These are phyloP conservation scores for Morpho helenor DNA, from an alignment of 2,888 invertebrate genomes.

Conservation along the genomic window DNA sequence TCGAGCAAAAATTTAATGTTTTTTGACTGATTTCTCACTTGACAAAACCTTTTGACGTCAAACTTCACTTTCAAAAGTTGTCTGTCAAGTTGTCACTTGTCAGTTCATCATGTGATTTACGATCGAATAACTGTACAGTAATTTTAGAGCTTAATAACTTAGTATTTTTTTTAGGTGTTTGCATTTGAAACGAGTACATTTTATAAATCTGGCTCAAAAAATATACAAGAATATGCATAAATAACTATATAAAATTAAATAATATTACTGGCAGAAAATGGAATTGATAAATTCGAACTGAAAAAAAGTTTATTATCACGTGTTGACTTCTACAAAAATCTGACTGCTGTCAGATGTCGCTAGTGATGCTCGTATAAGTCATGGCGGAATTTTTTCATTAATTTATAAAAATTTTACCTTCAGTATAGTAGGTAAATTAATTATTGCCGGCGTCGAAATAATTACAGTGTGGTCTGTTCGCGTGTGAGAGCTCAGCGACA, in stretches of 20 bases:
- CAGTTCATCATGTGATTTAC: conserved; percentile 36
- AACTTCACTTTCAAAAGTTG: conserved; percentile 26
- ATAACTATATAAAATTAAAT: too few species aligned
- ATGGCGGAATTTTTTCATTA: conserved; percentile 73
- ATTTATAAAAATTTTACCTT: conserved; percentile 58
- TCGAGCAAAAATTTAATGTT: conserved; percentile 15
- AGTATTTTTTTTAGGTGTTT: too few species aligned
- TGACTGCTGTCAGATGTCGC: conserved; percentile 60
- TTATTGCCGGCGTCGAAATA: conserved; percentile 62
- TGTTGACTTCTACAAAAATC: conserved; percentile 44
- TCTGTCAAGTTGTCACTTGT: neutral
- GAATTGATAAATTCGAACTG: conserved; percentile 53
- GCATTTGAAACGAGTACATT: too few species aligned
- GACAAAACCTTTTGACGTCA: conserved; percentile 31
- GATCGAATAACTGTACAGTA: conserved; percentile 12
- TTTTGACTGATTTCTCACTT: conserved; percentile 30
- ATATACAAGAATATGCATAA: too few species aligned
- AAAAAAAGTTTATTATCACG: conserved; percentile 62
- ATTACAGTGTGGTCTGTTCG: conserved; percentile 54
- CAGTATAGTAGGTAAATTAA: conserved; percentile 73
- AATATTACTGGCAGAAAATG: conserved; percentile 52
- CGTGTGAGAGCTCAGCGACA: conserved; percentile 56
- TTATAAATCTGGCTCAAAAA: too few species aligned
- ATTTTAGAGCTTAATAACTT: neutral
- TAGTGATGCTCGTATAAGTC: conserved; percentile 63